These are phyloP conservation scores for Synergus japonicus DNA, from an alignment of 2,888 invertebrate species.

Conservation along the genomic window DNA sequence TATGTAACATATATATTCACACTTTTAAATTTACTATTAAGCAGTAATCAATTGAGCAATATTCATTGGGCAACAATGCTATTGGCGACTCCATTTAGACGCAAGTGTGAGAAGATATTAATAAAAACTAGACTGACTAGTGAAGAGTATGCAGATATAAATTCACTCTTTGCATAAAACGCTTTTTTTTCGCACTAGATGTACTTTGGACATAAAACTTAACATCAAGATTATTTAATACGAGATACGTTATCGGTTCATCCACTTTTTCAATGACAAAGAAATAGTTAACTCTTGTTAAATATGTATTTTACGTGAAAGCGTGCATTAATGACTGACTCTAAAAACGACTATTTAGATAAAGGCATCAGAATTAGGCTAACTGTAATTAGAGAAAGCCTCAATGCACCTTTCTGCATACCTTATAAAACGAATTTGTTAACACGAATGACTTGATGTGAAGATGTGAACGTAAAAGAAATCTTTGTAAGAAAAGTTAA, in stretches of 20 bases:
- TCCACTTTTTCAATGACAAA: neutral
- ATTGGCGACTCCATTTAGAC: constrained; percentile 6
- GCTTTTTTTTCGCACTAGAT: neutral
- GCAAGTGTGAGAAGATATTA: neutral
- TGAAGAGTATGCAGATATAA: constrained; percentile 15
- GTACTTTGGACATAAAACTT: neutral
- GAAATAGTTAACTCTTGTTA: neutral
- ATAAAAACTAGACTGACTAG: neutral
- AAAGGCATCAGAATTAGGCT: constrained; percentile 21
- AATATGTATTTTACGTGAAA: neutral
- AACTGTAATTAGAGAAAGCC: constrained; percentile 10
- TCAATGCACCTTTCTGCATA: constrained; percentile 6
- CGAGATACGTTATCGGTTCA: neutral
- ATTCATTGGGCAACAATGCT: neutral
- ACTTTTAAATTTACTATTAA: neutral
- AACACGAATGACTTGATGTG: neutral
- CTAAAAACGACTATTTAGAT: neutral
- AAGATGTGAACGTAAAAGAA: neutral
- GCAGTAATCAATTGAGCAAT: neutral
- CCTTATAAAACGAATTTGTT: neutral
- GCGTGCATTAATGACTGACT: neutral
- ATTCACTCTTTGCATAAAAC: constrained; percentile 13
- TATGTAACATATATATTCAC: neutral
- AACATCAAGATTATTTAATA: constrained; percentile 1
- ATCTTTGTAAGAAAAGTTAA: neutral